Conservation (phyloP, 2,888 invertebrate genomes). For the Sycophila texana region DNA sequence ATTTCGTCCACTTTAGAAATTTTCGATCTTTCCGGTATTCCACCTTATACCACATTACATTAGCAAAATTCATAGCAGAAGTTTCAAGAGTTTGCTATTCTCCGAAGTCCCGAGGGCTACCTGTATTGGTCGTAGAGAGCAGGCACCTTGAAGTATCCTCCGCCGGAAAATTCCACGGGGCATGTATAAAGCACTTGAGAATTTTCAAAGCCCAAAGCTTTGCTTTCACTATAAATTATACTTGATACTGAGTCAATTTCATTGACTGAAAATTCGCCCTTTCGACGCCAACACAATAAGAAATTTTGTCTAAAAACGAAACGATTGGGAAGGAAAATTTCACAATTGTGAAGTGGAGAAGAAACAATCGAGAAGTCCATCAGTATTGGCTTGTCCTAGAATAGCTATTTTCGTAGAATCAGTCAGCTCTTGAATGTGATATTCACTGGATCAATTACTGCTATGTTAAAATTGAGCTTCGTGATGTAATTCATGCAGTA, state of each 20-base stretch:
- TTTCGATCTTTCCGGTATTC: slow-evolving; percentile 6
- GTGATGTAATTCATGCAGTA: background rate
- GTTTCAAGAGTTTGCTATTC: background rate
- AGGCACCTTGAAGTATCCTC: background rate
- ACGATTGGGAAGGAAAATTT: no score
- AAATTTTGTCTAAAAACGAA: no score
- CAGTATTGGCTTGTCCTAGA: background rate
- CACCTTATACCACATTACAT: background rate
- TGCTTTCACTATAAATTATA: background rate
- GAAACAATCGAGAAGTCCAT: no score
- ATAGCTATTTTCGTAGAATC: background rate
- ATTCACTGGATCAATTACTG: background rate
- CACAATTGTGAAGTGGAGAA: no score
- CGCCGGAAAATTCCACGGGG: background rate
- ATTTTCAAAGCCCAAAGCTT: slow-evolving; percentile 12
- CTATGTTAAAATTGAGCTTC: background rate
- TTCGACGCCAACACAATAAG: no score
- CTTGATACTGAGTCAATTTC: no score
- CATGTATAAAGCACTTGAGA: background rate
- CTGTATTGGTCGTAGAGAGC: no score
- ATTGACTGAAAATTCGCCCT: no score
- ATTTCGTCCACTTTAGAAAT: background rate
- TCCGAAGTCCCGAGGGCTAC: background rate
- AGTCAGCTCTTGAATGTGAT: background rate
- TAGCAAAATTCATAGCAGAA: slow-evolving; percentile 25